A percentile compares a stretch with the other conserved stretches of the same genome.
These are phyloP conservation scores for Ditylenchus dipsaci DNA, from an alignment of 1,140 invertebrate genomes.

Conservation along the genomic window DNA sequence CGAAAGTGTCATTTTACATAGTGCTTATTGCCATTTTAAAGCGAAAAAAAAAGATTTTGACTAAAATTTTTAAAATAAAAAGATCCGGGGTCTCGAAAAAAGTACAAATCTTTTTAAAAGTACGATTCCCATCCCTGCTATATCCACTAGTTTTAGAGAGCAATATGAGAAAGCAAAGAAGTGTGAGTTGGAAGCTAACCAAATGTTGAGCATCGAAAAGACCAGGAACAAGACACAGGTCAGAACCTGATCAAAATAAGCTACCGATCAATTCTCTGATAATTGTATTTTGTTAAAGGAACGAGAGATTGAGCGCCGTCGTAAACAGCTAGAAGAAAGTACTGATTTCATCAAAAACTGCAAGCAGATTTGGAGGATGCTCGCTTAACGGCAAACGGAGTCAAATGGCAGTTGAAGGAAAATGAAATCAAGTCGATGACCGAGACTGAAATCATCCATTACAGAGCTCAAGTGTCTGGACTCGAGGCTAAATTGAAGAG, in stretches of 20 bases:
- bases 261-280: background rate
- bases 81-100: no score
- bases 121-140: no score
- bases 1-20: no score
- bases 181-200: conserved; percentile 1
- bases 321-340: conserved; percentile 32
- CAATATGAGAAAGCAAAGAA: conserved; percentile 6
- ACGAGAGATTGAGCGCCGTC: conserved; percentile 18
- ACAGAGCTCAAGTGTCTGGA: conserved; percentile 7
- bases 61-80: no score
- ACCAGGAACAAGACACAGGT: background rate
- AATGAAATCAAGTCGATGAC: conserved; percentile 20
- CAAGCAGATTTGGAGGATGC: conserved; percentile 31
- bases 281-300: background rate
- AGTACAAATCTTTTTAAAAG: no score
- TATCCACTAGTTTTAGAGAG: background rate
- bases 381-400: conserved; percentile 16
- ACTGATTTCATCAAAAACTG: conserved; percentile 20
- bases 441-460: conserved; percentile 25
- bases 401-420: conserved; percentile 21
- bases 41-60: no score
- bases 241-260: no score
- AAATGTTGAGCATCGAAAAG: conserved; percentile 7
- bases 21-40: no score
- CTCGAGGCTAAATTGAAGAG: conserved; percentile 16